Evolutionary conservation across 2,113 vertebrate species (phyloP).

Genomic region (Oceanodroma tethys): DNA sequence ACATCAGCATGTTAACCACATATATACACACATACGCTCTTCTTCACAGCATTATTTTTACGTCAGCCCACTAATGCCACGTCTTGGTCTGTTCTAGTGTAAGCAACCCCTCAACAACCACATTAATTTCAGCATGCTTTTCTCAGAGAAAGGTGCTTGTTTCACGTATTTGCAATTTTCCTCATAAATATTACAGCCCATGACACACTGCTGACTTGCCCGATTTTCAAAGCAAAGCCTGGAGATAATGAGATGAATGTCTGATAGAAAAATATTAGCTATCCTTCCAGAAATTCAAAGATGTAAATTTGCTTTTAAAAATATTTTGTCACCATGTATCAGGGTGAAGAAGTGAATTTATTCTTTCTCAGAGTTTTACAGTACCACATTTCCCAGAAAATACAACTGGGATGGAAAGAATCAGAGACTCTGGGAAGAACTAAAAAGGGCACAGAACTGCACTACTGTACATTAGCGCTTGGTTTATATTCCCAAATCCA

Average conservation of each 20-base stretch:
- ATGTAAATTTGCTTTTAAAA: neutral
- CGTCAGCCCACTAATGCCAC: neutral
- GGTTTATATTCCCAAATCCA: neutral
- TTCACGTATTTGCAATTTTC: neutral
- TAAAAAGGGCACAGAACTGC: neutral
- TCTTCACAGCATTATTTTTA: neutral
- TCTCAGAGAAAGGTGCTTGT: neutral
- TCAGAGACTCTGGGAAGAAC: neutral
- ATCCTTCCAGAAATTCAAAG: neutral
- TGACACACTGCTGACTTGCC: fast-evolving
- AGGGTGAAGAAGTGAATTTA: neutral
- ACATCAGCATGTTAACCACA: neutral
- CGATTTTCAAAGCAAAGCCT: neutral
- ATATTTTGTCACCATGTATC: neutral
- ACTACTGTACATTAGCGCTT: neutral
- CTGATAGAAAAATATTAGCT: neutral
- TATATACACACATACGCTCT: fast-evolving
- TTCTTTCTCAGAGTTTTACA: neutral
- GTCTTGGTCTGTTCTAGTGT: neutral
- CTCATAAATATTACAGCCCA: neutral
- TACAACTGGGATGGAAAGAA: neutral
- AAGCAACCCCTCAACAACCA: neutral
- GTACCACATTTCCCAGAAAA: neutral
- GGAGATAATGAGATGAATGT: neutral
- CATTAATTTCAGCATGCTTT: neutral